Evolutionary conservation across 1,140 invertebrate genomes (phyloP).

Genomic region (Hirudo medicinalis): DNA sequence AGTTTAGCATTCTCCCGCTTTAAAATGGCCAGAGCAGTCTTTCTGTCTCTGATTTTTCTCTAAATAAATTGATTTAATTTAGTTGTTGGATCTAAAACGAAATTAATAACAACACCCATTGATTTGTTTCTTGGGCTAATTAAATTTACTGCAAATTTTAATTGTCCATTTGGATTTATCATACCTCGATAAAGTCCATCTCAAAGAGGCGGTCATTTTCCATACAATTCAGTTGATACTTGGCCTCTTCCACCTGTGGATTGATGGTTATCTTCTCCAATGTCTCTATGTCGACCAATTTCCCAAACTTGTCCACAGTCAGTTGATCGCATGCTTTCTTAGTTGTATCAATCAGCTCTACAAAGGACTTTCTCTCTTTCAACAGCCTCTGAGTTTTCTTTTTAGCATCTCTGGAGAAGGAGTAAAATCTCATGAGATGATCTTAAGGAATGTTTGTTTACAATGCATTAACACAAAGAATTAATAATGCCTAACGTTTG

Average conservation of each 20-base stretch:
- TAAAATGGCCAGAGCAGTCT: too few relatives aligned
- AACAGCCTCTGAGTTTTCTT: constrained; percentile 38
- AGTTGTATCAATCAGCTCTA: constrained; percentile 33
- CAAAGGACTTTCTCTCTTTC: constrained; percentile 37
- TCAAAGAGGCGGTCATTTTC: constrained; percentile 25
- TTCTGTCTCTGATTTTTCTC: too few relatives aligned
- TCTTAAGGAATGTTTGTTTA: not conserved
- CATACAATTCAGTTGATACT: constrained; percentile 27
- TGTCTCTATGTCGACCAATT: constrained; percentile 38
- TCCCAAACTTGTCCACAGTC: constrained; percentile 40
- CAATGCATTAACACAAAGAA: not conserved
- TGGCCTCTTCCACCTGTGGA: constrained; percentile 34
- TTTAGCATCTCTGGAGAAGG: constrained; percentile 33
- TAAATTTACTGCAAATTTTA: not conserved
- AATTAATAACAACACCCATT: not conserved
- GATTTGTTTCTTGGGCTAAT: not conserved
- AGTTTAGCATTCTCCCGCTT: too few relatives aligned
- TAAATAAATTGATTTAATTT: too few relatives aligned
- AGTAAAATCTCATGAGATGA: not conserved
- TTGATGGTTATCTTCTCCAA: constrained; percentile 40
- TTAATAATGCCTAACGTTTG: constrained; percentile 42
- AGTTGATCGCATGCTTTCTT: constrained; percentile 36
- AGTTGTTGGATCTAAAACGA: too few relatives aligned
- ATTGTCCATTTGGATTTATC: not conserved
- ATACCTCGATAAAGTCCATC: not conserved